A percentile compares a stretch with the other conserved stretches of the same genome.
Evolutionary conservation across 2,113 vertebrate species (phyloP).

Genomic region (Aphyosemion australe): DNA sequence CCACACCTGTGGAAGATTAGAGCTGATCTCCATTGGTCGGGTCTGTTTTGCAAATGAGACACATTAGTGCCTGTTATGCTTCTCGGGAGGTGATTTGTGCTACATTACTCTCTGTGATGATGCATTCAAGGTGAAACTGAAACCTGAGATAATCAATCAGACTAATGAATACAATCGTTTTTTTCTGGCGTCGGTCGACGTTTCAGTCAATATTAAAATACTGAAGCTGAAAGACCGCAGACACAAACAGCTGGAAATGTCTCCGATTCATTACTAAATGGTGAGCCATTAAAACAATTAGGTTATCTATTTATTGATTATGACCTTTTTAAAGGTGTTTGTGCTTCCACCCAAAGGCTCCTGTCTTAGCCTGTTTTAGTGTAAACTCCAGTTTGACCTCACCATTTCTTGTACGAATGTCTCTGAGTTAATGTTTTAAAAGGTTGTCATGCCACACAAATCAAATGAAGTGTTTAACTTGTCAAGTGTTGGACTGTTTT

Average conservation of each 20-base stretch:
- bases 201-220: slow-evolving; percentile 12
- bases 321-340: slow-evolving; percentile 20
- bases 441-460: slow-evolving; percentile 24
- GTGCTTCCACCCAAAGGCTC: background rate
- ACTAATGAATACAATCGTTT: slow-evolving; percentile 22
- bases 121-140: slow-evolving; percentile 30
- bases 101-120: slow-evolving; percentile 13
- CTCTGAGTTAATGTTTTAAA: slow-evolving; percentile 34
- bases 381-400: slow-evolving; percentile 35
- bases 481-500: slow-evolving; percentile 29
- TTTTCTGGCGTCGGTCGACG: background rate
- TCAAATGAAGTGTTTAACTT: slow-evolving; percentile 30
- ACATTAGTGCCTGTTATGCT: slow-evolving; percentile 15
- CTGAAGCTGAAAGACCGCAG: slow-evolving; percentile 1
- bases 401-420: slow-evolving; percentile 18
- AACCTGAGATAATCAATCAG: slow-evolving; percentile 14
- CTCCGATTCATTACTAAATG: background rate
- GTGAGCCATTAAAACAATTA: slow-evolving; percentile 7
- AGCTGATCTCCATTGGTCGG: slow-evolving; percentile 15
- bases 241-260: background rate
- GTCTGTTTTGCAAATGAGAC: slow-evolving; percentile 35
- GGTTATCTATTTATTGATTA: slow-evolving; percentile 7
- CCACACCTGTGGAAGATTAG: slow-evolving; percentile 20
- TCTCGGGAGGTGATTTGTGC: slow-evolving; percentile 22
- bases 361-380: background rate